These are phyloP conservation scores for Aplochiton taeniatus DNA, from an alignment of 2,797 vertebrate species.

Conservation along the genomic window DNA sequence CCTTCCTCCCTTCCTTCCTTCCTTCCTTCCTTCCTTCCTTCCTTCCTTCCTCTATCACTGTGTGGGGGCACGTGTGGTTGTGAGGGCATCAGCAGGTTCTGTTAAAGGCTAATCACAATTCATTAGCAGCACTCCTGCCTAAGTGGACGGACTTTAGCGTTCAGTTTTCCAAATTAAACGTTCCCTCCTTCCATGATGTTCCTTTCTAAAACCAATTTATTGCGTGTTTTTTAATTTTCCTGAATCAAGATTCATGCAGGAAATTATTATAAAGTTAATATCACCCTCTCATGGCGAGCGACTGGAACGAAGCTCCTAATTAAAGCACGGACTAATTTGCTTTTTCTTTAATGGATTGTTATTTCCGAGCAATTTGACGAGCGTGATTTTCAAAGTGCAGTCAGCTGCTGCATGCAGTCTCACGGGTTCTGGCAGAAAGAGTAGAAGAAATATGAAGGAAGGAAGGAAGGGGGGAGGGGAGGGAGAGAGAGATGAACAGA, in stretches of 20 bases:
- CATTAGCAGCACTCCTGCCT: slow-evolving; percentile 57
- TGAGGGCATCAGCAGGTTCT: slow-evolving; percentile 41
- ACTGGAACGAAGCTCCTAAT: slow-evolving; percentile 72
- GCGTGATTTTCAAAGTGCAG: slow-evolving; percentile 75
- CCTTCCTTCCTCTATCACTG: background rate
- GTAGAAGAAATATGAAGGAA: slow-evolving; percentile 10
- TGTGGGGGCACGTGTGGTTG: background rate
- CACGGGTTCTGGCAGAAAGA: slow-evolving; percentile 9
- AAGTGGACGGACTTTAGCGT: slow-evolving; percentile 56
- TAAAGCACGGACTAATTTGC: slow-evolving; percentile 74
- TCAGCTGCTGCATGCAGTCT: slow-evolving; percentile 56
- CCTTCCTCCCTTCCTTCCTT: slow-evolving; percentile 11
- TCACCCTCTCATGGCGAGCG: slow-evolving; percentile 53
- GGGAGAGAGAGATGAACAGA: background rate
- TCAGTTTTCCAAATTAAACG: slow-evolving; percentile 68
- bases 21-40: slow-evolving; percentile 11
- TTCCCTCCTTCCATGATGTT: slow-evolving; percentile 50
- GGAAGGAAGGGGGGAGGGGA: slow-evolving; percentile 1
- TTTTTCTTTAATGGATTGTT: slow-evolving; percentile 75
- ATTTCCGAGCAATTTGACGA: slow-evolving; percentile 77
- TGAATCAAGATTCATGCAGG: slow-evolving; percentile 69
- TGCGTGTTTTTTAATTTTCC: slow-evolving; percentile 44
- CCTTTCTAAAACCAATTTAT: slow-evolving; percentile 45
- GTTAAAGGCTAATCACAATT: slow-evolving; percentile 63
- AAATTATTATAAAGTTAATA: slow-evolving; percentile 76